Base-by-base conservation (phyloP, 2,797 vertebrate genomes). In the Galagoides demidoff region DNA sequence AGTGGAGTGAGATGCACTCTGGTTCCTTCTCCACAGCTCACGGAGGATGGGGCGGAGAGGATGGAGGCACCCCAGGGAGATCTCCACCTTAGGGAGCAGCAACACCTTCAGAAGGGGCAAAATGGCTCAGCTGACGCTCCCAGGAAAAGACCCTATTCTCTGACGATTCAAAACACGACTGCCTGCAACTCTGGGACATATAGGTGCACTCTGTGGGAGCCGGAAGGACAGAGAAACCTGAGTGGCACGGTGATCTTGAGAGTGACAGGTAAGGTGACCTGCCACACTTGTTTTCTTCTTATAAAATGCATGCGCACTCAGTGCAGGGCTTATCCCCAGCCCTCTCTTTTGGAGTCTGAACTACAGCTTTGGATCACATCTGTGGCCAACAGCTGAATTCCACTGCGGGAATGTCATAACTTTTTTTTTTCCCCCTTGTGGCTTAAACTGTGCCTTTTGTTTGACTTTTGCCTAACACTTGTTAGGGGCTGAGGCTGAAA, bases 201-300 rank as follows among this genome's bases (percentile, higher is more conserved):
- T 45, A 97, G 86, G 13, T 99, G 98, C 16, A 82, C 63, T 23
- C 78, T 98, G 94, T 4, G 20, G 68, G 97, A 89, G 20, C 95
- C 66, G 3, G 93, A 43, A 0, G 95, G 97, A 77, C 95, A 95
- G n/a, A 91, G 0, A 37, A 98, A 98, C 43, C 70, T 91, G 31
- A 98, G 96, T 13, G 90, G 97, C 93, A 97, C 55, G 0, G 90
- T 98, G 97, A 95, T 74, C 1, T 29, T 99, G 45, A 96, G 91
- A 96, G 98, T 99, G 96, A 98, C 97, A 98, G 98, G 98, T 98
- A 97, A 77, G 92, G 20, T 37, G 55, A 19, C 71, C 39, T 87
- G 29, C 0, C 14, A 20, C 1, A 1, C 45, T 76, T 57, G 45
- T 13, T 87, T 43, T 17, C 82, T 73, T 45, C 86, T 59, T 74